Conservation (phyloP, 2,113 vertebrate species). For the Rhinoderma darwinii region DNA sequence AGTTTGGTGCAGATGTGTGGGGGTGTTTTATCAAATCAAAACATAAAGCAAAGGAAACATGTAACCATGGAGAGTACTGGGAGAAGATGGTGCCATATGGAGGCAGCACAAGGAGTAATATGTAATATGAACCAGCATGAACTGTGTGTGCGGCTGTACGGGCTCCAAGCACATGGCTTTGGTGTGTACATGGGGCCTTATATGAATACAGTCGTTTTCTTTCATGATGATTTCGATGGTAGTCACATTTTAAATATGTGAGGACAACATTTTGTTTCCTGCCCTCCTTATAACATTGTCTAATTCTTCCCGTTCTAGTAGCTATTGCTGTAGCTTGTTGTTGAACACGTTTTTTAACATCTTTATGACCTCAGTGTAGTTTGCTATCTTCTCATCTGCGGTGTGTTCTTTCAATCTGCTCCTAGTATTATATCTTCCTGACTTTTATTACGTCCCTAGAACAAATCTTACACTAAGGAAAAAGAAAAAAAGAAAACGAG, state of each 20-base stretch:
- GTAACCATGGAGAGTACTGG: no score
- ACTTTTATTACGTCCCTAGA: constrained; percentile 54
- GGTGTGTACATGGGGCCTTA: neutral
- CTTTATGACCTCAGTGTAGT: constrained; percentile 54
- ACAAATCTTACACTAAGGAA: constrained; percentile 33
- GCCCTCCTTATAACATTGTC: neutral
- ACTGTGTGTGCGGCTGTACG: no score
- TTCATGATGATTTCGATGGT: neutral
- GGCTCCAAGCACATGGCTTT: neutral
- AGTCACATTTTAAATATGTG: neutral
- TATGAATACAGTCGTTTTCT: neutral
- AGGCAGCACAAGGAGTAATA: no score
- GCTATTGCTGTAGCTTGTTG: constrained; percentile 23
- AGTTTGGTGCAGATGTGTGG: no score
- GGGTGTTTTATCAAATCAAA: no score
- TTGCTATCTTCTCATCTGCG: constrained; percentile 49
- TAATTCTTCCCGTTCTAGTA: neutral
- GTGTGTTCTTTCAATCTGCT: constrained; percentile 42
- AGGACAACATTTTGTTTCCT: neutral
- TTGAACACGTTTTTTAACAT: constrained; percentile 50
- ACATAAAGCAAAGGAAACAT: no score
- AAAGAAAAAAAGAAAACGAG: constrained; percentile 1
- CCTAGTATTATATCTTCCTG: constrained; percentile 52
- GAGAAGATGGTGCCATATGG: no score
- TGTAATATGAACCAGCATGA: no score